Percentiles rank a stretch among this genome's conserved stretches.
Conservation (phyloP, 2,113 vertebrate species). For the Camelus bactrianus region DNA sequence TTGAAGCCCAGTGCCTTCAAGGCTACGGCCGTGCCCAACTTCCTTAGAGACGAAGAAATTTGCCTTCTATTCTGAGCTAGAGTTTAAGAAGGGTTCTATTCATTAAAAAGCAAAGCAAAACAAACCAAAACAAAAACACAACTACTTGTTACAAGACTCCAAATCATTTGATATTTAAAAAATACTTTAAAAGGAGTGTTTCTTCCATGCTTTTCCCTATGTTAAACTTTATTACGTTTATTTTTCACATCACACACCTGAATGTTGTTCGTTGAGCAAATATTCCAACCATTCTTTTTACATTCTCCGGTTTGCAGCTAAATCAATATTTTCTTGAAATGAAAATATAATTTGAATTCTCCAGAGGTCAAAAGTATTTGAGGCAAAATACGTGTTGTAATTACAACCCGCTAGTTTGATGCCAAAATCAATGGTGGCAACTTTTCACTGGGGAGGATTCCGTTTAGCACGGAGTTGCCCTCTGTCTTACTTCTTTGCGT, state of each 20-base stretch:
- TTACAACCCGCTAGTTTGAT: conserved; percentile 20
- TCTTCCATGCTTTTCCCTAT: neutral
- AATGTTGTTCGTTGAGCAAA: conserved; percentile 46
- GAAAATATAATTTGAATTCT: conserved; percentile 72
- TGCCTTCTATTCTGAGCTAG: neutral
- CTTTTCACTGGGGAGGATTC: neutral
- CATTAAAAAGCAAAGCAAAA: conserved; percentile 29
- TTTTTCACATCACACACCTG: conserved; percentile 52
- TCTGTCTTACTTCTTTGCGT: neutral
- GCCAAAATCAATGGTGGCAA: conserved; percentile 42
- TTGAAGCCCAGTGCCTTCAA: neutral
- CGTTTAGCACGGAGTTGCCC: neutral
- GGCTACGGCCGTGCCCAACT: neutral
- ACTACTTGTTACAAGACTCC: neutral
- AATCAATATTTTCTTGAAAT: conserved; percentile 75
- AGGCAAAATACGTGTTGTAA: conserved; percentile 65
- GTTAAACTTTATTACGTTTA: conserved; percentile 52
- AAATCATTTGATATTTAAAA: conserved; percentile 19
- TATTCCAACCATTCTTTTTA: conserved; percentile 48
- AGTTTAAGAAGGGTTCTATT: conserved; percentile 6
- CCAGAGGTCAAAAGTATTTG: conserved; percentile 45
- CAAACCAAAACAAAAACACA: neutral
- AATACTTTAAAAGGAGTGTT: neutral
- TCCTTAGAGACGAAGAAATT: conserved; percentile 41
- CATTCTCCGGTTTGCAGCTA: conserved; percentile 61